Evolutionary conservation across 2,113 vertebrate species (phyloP).

Genomic region (Poeciliopsis turrubarensis): DNA sequence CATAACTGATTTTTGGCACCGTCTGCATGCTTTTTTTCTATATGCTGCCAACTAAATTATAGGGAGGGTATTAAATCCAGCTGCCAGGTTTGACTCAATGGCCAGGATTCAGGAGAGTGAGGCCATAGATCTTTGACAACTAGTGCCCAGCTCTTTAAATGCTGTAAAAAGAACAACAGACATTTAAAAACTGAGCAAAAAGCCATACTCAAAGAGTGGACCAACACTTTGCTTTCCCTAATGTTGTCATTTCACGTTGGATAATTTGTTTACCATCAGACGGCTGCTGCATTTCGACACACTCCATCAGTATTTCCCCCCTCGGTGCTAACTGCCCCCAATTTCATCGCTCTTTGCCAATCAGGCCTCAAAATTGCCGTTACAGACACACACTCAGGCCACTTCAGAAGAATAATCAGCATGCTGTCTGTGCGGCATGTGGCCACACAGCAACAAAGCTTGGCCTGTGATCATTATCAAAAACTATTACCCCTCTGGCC

Average conservation of each 20-base stretch:
- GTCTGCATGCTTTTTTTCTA: not conserved
- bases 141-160: conserved; percentile 28
- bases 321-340: conserved; percentile 68
- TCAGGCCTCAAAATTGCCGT: conserved; percentile 69
- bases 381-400: conserved; percentile 60
- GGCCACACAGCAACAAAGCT: conserved; percentile 64
- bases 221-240: conserved; percentile 51
- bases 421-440: conserved; percentile 57
- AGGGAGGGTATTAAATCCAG: not conserved
- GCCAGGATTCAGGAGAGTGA: conserved; percentile 10
- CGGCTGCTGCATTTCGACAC: conserved; percentile 60
- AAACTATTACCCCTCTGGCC: conserved; percentile 69
- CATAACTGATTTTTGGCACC: not conserved
- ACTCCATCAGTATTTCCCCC: conserved; percentile 60
- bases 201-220: conserved; percentile 43
- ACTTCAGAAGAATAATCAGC: conserved; percentile 74
- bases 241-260: conserved; percentile 71
- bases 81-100: conserved; percentile 15
- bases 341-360: conserved; percentile 72
- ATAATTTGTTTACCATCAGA: conserved; percentile 76
- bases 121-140: conserved; percentile 13
- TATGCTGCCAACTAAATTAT: not conserved
- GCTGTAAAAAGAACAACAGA: conserved; percentile 1
- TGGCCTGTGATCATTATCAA: conserved; percentile 71
- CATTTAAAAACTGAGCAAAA: conserved; percentile 29